Evolutionary conservation across 2,113 vertebrate genomes (phyloP).

Genomic region (Columba janthina): DNA sequence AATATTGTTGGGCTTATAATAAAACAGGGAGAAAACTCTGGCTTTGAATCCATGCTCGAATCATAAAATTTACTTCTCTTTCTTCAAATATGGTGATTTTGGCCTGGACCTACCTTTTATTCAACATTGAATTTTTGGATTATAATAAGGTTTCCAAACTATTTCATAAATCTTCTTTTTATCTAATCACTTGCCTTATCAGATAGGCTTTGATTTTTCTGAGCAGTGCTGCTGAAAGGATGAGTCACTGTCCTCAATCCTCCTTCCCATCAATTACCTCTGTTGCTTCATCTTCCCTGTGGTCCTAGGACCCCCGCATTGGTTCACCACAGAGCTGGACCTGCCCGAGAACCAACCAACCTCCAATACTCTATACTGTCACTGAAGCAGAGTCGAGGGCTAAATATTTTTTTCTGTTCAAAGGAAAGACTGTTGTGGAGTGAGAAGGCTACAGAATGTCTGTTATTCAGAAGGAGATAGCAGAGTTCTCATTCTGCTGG

Average conservation of each 20-base stretch:
- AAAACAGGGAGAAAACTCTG: background rate
- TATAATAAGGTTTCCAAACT: background rate
- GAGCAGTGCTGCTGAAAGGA: background rate
- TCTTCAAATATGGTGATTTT: background rate
- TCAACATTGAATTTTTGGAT: background rate
- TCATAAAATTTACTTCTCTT: background rate
- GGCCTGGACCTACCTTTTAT: background rate
- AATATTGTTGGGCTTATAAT: background rate
- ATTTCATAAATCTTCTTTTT: background rate
- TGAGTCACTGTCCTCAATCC: background rate
- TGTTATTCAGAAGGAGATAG: background rate
- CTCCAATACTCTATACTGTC: background rate
- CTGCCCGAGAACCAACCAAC: background rate
- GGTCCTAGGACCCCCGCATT: rapidly evolving
- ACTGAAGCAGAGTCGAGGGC: background rate
- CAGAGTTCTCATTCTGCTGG: background rate
- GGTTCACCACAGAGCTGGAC: background rate
- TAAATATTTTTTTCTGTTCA: background rate
- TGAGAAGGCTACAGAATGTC: background rate
- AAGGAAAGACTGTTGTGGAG: background rate
- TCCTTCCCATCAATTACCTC: background rate
- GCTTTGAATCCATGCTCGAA: background rate
- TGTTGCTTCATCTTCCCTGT: background rate
- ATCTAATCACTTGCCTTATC: background rate
- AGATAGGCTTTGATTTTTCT: background rate